Percentiles rank a stretch among this genome's conserved stretches.
These are phyloP conservation scores for Axinella damicornis DNA, from an alignment of 37 sponge, comb jelly and placozoan species.

Conservation along the genomic window DNA sequence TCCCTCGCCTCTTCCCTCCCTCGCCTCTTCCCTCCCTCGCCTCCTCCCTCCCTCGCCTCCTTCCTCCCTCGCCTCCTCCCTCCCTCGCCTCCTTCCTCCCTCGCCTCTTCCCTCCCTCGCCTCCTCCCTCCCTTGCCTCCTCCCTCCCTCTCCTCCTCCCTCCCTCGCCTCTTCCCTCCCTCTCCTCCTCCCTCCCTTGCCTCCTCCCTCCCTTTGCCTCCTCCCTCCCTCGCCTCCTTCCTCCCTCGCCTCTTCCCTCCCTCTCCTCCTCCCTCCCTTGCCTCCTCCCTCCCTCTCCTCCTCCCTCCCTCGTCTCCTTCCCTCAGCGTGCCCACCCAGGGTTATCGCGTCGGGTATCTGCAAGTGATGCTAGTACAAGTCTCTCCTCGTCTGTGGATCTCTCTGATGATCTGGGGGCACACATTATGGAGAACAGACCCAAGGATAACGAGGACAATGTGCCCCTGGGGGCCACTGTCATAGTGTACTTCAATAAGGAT, in stretches of 20 bases:
- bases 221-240: background rate
- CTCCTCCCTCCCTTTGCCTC: no score
- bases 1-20: background rate
- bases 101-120: background rate
- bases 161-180: background rate
- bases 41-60: background rate
- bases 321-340: background rate
- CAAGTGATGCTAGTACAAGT: slow-evolving; percentile 16
- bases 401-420: slow-evolving; percentile 23
- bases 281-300: background rate
- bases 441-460: slow-evolving; percentile 14
- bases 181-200: background rate
- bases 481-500: slow-evolving; percentile 56
- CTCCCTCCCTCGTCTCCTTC: background rate
- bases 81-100: background rate
- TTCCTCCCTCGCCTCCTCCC: background rate
- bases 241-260: background rate
- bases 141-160: no score
- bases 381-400: background rate
- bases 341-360: slow-evolving; percentile 10
- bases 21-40: background rate
- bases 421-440: slow-evolving; percentile 34
- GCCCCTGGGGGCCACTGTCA: slow-evolving; percentile 30
- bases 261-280: background rate
- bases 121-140: background rate